phyloP scores from a whole-genome alignment of 2,113 vertebrate genomes.

The Dolichotis patagonum region DNA sequence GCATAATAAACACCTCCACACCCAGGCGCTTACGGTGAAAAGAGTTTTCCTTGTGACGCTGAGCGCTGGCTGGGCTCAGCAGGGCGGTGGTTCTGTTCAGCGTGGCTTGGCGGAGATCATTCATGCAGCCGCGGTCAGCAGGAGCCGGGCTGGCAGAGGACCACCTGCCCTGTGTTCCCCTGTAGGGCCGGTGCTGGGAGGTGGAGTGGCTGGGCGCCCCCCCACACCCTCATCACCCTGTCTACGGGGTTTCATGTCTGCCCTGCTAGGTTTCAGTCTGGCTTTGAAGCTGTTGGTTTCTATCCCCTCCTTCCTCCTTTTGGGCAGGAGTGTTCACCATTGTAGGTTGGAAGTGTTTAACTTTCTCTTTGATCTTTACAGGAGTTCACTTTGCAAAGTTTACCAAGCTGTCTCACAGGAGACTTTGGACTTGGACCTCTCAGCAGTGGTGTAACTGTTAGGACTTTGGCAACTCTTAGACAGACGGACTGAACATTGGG shows the following conservation, averaged over 20 bases:
- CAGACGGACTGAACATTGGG: not conserved
- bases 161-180: not conserved
- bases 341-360: not conserved
- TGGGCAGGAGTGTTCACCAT: not conserved
- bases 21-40: not conserved
- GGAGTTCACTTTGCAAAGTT: not conserved
- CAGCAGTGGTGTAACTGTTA: not conserved
- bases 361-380: not conserved
- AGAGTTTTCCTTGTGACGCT: not conserved
- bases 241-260: not conserved
- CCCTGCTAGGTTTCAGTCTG: not conserved
- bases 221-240: not conserved
- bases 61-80: not conserved
- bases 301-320: not conserved
- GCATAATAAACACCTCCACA: not conserved
- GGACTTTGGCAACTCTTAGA: not conserved
- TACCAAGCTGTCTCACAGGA: not conserved
- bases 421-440: not conserved
- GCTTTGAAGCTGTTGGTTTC: not conserved
- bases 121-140: not conserved
- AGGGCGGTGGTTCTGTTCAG: not conserved
- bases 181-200: not conserved
- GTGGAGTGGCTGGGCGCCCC: not conserved
- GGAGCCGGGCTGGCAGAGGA: not conserved
- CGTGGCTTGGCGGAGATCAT: not conserved